phyloP scores from a whole-genome alignment of 2,113 vertebrate species.

The Chlorocebus sabaeus region DNA sequence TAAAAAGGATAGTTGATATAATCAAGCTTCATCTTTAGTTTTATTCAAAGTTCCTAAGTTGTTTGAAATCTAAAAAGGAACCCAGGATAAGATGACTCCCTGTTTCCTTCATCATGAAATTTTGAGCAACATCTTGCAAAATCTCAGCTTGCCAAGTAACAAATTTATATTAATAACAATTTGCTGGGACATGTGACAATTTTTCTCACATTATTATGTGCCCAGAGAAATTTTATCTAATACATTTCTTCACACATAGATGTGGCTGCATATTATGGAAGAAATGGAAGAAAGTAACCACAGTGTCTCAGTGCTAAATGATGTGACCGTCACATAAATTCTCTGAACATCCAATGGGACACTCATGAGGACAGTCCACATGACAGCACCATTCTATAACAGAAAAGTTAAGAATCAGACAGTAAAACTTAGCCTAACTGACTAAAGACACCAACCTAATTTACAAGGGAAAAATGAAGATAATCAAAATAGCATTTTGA shows the following conservation, averaged over 20 bases:
- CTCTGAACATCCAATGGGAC: neutral
- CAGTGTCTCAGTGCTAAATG: neutral
- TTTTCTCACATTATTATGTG: neutral
- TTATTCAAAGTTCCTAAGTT: neutral
- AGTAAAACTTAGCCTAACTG: neutral
- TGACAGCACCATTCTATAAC: neutral
- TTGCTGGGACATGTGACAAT: neutral
- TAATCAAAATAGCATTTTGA: neutral
- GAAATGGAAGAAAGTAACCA: neutral
- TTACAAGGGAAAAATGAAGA: neutral
- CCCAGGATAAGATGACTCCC: neutral
- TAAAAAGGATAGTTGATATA: neutral
- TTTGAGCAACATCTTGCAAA: neutral
- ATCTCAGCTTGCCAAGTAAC: neutral
- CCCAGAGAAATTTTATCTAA: neutral
- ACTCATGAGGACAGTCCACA: neutral
- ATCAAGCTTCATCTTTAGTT: neutral
- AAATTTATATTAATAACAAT: neutral
- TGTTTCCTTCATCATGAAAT: neutral
- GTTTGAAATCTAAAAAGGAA: neutral
- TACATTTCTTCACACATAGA: neutral
- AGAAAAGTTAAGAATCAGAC: neutral
- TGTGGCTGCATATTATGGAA: neutral
- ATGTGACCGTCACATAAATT: neutral
- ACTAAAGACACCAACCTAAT: neutral